These are phyloP conservation scores for Oryzias dopingdopingensis DNA, from an alignment of 2,797 vertebrate genomes.

Conservation along the genomic window DNA sequence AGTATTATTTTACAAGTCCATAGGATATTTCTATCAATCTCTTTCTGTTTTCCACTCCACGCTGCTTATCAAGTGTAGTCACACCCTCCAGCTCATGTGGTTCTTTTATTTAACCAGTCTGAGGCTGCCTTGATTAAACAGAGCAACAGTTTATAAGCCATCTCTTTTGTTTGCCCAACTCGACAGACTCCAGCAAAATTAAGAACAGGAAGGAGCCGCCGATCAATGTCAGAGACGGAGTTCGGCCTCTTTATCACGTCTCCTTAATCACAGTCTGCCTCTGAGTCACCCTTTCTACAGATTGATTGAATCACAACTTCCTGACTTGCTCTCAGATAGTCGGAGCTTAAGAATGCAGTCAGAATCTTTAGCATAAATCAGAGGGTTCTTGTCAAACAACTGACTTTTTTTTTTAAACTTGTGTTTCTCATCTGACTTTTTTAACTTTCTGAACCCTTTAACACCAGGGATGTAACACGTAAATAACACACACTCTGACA, in stretches of 20 bases:
- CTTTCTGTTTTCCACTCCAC: too few relatives aligned
- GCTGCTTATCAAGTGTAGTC: neutral
- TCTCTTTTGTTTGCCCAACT: constrained; percentile 56
- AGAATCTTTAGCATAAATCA: constrained; percentile 8
- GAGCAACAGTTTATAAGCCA: constrained; percentile 49
- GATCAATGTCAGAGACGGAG: constrained; percentile 50
- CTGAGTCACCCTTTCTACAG: constrained; percentile 37
- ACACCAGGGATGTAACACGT: too few relatives aligned
- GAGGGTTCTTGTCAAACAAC: too few relatives aligned
- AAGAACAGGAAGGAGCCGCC: constrained; percentile 21
- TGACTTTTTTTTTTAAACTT: too few relatives aligned
- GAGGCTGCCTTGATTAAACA: constrained; percentile 51
- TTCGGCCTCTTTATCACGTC: constrained; percentile 24
- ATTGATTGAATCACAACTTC: constrained; percentile 51
- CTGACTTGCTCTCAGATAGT: constrained; percentile 12
- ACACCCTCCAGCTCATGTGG: constrained; percentile 25
- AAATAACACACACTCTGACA: too few relatives aligned
- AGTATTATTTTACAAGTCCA: neutral
- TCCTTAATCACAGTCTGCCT: constrained; percentile 45
- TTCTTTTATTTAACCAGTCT: constrained; percentile 35
- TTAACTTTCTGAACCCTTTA: too few relatives aligned
- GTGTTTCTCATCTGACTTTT: too few relatives aligned
- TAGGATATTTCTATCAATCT: neutral
- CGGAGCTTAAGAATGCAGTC: neutral
- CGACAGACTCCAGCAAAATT: constrained; percentile 22